Evolutionary conservation across 2,797 vertebrate species (phyloP).

Genomic region (Poecilia gillii): DNA sequence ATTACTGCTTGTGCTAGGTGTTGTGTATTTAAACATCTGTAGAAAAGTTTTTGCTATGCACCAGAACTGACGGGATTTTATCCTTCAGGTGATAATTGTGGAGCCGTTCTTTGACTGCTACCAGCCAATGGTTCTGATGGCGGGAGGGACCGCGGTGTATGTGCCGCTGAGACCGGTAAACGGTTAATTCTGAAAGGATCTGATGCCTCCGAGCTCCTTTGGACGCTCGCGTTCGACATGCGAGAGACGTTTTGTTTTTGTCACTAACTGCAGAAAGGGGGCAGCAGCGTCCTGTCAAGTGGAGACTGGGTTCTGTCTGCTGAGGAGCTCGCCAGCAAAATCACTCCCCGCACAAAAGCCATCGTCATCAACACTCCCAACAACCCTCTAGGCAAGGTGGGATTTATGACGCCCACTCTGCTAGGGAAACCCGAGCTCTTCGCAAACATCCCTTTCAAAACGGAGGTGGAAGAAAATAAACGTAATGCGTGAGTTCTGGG

Average conservation of each 20-base stretch:
- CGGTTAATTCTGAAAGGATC: background rate
- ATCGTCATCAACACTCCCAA: constrained; percentile 94
- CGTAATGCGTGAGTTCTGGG: background rate
- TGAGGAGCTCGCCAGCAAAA: constrained; percentile 88
- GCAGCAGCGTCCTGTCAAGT: constrained; percentile 78
- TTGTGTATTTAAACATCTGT: background rate
- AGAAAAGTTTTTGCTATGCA: background rate
- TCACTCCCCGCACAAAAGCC: constrained; percentile 88
- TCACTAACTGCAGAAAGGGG: constrained; percentile 68
- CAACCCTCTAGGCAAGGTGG: constrained; percentile 96
- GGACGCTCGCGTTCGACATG: background rate
- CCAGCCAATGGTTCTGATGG: constrained; percentile 91
- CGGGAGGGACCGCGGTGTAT: constrained; percentile 87
- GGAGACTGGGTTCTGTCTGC: constrained; percentile 89
- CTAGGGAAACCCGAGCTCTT: background rate
- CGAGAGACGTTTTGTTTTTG: background rate
- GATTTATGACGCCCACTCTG: background rate
- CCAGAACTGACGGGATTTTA: background rate
- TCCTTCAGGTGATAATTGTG: constrained; percentile 90
- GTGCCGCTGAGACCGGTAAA: constrained; percentile 84
- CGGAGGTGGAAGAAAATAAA: background rate
- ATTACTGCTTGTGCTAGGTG: background rate
- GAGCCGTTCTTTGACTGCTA: constrained; percentile 98
- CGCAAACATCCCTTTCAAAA: background rate
- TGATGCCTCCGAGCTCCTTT: background rate